Percentiles rank a stretch among this genome's conserved stretches.
Evolutionary conservation across 2,888 invertebrate species (phyloP).

Genomic region (Meteorus colon): DNA sequence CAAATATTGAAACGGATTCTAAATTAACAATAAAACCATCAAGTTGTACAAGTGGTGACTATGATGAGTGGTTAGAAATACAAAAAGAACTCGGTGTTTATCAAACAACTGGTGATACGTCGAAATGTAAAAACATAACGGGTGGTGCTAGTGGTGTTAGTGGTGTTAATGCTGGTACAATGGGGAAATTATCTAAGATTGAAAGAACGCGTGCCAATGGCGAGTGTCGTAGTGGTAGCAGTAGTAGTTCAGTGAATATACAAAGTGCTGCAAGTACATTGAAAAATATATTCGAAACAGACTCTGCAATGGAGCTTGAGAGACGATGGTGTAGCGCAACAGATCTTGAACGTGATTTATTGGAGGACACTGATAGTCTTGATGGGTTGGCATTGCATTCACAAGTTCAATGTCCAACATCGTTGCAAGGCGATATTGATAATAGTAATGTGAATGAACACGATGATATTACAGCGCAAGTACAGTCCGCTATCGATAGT

Average conservation of each 20-base stretch:
- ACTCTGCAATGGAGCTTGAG: conserved; percentile 53
- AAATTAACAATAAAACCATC: conserved; percentile 64
- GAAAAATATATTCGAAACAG: conserved; percentile 59
- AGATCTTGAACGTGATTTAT: conserved; percentile 69
- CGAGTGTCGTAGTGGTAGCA: conserved; percentile 59
- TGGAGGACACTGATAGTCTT: conserved; percentile 69
- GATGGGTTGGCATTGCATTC: conserved; percentile 62
- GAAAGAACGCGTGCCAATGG: conserved; percentile 69
- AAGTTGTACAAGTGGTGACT: conserved; percentile 72
- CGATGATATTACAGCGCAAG: conserved; percentile 84
- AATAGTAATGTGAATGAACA: conserved; percentile 68
- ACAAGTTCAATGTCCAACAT: conserved; percentile 15
- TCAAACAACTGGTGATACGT: conserved; percentile 58
- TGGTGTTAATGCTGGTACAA: conserved; percentile 41
- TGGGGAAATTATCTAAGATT: conserved; percentile 54
- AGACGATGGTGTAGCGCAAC: conserved; percentile 65
- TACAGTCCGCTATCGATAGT: conserved; percentile 87
- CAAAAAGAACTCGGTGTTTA: conserved; percentile 79
- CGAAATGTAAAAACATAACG: conserved; percentile 60
- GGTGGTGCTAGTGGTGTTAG: conserved; percentile 42
- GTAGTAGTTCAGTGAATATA: conserved; percentile 47
- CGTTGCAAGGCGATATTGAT: conserved; percentile 40
- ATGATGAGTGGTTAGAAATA: conserved; percentile 82
- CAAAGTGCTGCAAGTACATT: conserved; percentile 52
- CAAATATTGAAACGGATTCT: conserved; percentile 65